Conservation (phyloP, 2,113 vertebrate genomes). For the Anguilla rostrata region DNA sequence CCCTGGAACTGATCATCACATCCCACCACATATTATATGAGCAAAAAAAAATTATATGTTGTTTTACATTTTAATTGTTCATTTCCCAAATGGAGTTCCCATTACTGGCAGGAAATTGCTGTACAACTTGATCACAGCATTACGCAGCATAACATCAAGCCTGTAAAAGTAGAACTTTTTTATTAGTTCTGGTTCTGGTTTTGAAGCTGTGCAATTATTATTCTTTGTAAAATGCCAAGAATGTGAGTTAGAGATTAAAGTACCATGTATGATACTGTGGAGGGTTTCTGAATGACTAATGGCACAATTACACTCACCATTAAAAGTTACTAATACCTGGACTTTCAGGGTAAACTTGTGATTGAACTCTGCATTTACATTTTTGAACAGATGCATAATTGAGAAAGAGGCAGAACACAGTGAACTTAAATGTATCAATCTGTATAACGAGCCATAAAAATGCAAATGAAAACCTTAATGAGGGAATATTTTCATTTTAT, state of each 20-base stretch:
- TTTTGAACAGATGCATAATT: slow-evolving; percentile 24
- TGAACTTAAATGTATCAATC: slow-evolving; percentile 17
- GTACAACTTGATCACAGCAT: background rate
- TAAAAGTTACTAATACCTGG: slow-evolving; percentile 14
- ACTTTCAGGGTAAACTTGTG: slow-evolving; percentile 1
- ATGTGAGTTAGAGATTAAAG: background rate
- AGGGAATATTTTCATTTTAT: slow-evolving; percentile 11
- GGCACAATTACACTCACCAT: slow-evolving; percentile 6
- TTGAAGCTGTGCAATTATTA: slow-evolving; percentile 7
- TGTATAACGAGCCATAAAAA: slow-evolving; percentile 13
- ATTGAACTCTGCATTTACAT: slow-evolving; percentile 13
- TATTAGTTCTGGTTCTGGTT: background rate
- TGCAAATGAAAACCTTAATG: slow-evolving; percentile 18
- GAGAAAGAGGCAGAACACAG: background rate
- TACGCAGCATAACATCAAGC: background rate
- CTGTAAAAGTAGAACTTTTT: background rate
- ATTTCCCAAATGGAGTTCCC: too few species aligned
- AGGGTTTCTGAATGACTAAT: background rate
- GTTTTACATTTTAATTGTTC: too few species aligned
- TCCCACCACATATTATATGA: too few species aligned
- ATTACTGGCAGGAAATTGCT: background rate
- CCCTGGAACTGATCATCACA: too few species aligned
- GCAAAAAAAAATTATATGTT: too few species aligned
- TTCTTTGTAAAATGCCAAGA: background rate
- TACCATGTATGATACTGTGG: background rate